Evolutionary conservation across 2,888 invertebrate genomes (phyloP).

Genomic region (Heteromyza rotundicornis): DNA sequence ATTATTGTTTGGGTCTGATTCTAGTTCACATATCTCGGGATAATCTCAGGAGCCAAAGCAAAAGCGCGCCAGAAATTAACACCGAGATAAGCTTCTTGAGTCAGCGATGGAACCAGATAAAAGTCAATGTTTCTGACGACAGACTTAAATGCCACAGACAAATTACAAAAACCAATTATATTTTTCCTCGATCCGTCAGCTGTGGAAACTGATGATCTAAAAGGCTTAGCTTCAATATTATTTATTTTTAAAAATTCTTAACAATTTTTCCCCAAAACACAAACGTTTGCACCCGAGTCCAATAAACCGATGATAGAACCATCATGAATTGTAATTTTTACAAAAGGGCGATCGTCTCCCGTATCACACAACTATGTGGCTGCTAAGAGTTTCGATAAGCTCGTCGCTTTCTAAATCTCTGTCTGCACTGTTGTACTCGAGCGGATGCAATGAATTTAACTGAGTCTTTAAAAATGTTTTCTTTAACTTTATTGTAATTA

Average conservation of each 20-base stretch:
- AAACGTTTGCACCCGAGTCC: conserved; percentile 21
- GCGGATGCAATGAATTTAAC: too few species aligned
- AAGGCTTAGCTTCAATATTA: not conserved
- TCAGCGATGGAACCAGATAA: conserved; percentile 9
- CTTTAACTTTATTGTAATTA: too few species aligned
- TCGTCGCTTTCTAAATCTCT: too few species aligned
- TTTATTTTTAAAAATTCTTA: conserved; percentile 9
- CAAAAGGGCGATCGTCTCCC: conserved; percentile 14
- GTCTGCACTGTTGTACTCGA: too few species aligned
- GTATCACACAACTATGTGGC: not conserved
- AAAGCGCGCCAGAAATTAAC: not conserved
- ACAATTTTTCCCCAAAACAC: conserved; percentile 18
- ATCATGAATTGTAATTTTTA: conserved; percentile 1
- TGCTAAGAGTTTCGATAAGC: too few species aligned
- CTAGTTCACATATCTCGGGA: too few species aligned
- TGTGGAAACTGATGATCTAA: conserved; percentile 13
- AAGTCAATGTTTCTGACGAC: not conserved
- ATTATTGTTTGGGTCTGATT: too few species aligned
- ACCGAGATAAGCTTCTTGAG: conserved; percentile 1
- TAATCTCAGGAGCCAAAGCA: too few species aligned
- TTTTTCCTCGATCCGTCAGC: conserved; percentile 13
- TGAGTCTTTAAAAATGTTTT: too few species aligned
- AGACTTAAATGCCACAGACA: too few species aligned
- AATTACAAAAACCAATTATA: too few species aligned
- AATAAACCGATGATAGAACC: conserved; percentile 4